Evolutionary conservation across 2,797 vertebrate species (phyloP).

Genomic region (Dipus sagitta): DNA sequence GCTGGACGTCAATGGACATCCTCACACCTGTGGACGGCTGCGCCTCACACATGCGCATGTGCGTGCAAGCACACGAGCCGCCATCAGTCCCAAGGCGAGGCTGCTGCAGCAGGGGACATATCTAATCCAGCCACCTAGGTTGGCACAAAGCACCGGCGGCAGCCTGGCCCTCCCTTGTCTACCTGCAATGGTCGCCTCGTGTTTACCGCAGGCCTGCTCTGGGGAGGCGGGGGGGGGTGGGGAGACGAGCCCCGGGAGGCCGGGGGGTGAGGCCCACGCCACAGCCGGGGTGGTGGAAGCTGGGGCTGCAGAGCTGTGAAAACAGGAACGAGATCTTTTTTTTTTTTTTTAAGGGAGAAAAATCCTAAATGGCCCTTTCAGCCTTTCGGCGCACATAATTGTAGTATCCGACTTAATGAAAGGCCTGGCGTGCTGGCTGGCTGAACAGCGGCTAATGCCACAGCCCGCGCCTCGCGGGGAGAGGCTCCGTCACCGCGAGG

Average conservation of each 20-base stretch:
- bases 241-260: not conserved
- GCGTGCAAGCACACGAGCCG: accelerated
- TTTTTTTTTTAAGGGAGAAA: not conserved
- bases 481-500: not conserved
- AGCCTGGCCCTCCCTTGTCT: not conserved
- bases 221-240: no score
- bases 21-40: accelerated
- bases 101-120: not conserved
- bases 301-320: not conserved
- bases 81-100: accelerated
- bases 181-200: accelerated
- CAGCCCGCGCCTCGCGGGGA: accelerated
- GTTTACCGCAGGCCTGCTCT: not conserved
- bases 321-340: not conserved
- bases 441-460: not conserved
- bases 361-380: constrained; percentile 41
- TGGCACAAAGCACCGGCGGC: not conserved
- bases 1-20: not conserved
- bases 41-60: not conserved
- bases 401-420: not conserved
- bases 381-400: constrained; percentile 41
- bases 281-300: not conserved
- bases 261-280: not conserved
- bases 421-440: not conserved
- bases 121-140: not conserved